A percentile compares a stretch with the other conserved stretches of the same genome.
These are phyloP conservation scores for Melieria omissa DNA, from an alignment of 2,888 invertebrate genomes.

Conservation along the genomic window DNA sequence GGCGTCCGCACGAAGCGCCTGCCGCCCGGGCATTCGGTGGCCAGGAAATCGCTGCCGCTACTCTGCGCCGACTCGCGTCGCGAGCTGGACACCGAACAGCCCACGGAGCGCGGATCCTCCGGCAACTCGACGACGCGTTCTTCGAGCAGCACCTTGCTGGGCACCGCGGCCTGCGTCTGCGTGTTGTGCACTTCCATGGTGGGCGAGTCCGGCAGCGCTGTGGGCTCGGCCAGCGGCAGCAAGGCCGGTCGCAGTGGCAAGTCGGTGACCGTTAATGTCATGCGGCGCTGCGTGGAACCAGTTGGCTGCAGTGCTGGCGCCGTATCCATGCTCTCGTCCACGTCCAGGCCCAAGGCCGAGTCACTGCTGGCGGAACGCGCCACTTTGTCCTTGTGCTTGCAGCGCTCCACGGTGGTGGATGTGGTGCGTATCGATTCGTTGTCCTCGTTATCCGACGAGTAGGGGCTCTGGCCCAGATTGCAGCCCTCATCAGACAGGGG, in stretches of 20 bases:
- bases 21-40: conserved; percentile 66
- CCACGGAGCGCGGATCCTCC: conserved; percentile 59
- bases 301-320: conserved; percentile 28
- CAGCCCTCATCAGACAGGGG: conserved; percentile 65
- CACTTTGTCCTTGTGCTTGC: conserved; percentile 58
- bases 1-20: conserved; percentile 81
- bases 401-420: conserved; percentile 41
- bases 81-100: conserved; percentile 56
- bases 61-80: conserved; percentile 68
- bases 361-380: conserved; percentile 65
- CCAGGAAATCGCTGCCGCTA: conserved; percentile 64
- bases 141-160: conserved; percentile 70
- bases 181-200: conserved; percentile 33
- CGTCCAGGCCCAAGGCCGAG: conserved; percentile 64
- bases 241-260: conserved; percentile 64
- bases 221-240: conserved; percentile 65
- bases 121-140: conserved; percentile 70
- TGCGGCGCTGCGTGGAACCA: conserved; percentile 54
- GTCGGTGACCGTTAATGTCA: conserved; percentile 66
- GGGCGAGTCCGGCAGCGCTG: conserved; percentile 61
- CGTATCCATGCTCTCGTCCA: conserved; percentile 43
- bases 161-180: conserved; percentile 52
- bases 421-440: conserved; percentile 44
- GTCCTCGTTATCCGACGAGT: conserved; percentile 59
- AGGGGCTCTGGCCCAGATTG: conserved; percentile 60